Conservation (phyloP, 2,888 invertebrate genomes). For the Limenitis camilla region DNA sequence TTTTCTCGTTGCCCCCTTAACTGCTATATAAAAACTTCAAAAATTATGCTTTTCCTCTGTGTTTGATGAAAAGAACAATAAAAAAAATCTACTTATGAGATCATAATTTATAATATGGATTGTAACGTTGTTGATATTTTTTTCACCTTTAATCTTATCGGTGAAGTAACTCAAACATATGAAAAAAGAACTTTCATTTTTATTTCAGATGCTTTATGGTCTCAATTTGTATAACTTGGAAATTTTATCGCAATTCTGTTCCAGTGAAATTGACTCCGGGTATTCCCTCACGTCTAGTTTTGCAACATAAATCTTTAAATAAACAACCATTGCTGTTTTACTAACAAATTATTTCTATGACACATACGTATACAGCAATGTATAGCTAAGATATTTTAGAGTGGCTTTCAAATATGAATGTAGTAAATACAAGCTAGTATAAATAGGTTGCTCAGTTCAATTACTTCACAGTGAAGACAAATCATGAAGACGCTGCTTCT, state of each 20-base stretch:
- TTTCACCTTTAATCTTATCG: constrained; percentile 26
- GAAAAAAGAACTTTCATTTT: constrained; percentile 27
- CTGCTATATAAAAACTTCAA: no score
- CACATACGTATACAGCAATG: no score
- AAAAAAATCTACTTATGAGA: no score
- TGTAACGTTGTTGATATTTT: no score
- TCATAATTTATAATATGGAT: no score
- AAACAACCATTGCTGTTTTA: constrained; percentile 12
- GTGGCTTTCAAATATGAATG: no score
- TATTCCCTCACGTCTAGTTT: constrained; percentile 40
- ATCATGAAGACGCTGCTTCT: constrained; percentile 44
- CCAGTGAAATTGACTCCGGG: constrained; percentile 51
- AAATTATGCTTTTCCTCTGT: no score
- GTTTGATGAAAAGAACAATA: no score
- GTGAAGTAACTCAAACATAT: constrained; percentile 22
- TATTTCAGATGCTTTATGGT: constrained; percentile 26
- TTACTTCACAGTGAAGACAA: constrained; percentile 32
- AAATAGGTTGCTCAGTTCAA: constrained; percentile 35
- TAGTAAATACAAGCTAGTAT: no score
- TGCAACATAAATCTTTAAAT: constrained; percentile 2
- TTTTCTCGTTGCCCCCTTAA: no score
- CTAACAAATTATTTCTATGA: neutral
- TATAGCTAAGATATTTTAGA: no score
- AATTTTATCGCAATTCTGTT: constrained; percentile 45
- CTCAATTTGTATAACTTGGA: constrained; percentile 29